Evolutionary conservation across 2,113 vertebrate species (phyloP).

Genomic region (Peucedramus taeniatus): DNA sequence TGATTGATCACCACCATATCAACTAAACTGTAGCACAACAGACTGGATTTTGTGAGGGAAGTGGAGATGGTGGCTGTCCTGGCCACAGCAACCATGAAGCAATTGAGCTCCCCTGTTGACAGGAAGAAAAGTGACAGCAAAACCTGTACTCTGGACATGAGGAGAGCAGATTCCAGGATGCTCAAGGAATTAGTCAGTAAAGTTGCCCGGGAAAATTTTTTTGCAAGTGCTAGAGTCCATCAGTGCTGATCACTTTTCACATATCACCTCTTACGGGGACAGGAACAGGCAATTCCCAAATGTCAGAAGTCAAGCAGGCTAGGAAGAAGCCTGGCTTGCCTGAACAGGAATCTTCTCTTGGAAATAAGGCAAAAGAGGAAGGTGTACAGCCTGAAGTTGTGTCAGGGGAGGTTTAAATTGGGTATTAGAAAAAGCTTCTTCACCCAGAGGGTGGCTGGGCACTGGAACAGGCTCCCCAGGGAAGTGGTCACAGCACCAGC

Average conservation of each 20-base stretch:
- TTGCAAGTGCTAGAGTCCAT: background rate
- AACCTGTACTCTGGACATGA: background rate
- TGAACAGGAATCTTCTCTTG: background rate
- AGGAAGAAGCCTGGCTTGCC: background rate
- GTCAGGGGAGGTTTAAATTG: background rate
- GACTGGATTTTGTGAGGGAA: fast-evolving
- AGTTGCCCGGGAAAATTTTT: fast-evolving
- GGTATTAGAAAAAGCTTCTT: background rate
- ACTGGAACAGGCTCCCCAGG: background rate
- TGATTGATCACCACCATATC: background rate
- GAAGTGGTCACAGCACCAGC: background rate
- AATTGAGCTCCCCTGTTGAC: background rate
- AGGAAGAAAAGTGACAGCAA: background rate
- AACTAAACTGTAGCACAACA: background rate
- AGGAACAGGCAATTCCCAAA: background rate
- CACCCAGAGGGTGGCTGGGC: background rate
- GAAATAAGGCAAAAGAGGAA: background rate
- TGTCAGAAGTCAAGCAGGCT: background rate
- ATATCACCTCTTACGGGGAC: background rate
- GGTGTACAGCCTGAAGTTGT: background rate
- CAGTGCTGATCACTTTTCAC: background rate
- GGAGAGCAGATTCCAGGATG: background rate
- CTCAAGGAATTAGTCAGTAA: background rate
- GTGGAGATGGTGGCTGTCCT: background rate
- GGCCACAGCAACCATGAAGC: background rate